A percentile compares a stretch with the other conserved stretches of the same genome.
Conservation (phyloP, 2,113 vertebrate species). For the Clupea harengus region DNA sequence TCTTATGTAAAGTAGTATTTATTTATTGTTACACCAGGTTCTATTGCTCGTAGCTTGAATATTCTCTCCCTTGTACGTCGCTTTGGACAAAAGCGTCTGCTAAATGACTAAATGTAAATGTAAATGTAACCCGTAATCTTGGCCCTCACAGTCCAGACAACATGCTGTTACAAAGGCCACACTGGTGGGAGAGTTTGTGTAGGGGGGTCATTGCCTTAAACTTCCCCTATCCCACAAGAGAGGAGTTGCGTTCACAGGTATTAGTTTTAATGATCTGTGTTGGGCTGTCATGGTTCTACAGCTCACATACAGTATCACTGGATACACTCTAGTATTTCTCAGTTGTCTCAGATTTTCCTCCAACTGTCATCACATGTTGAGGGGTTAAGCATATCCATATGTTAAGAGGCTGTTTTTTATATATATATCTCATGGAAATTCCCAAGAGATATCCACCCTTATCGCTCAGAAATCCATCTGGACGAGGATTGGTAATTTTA, state of each 20-base stretch:
- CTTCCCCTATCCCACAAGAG: not conserved
- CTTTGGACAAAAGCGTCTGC: too few relatives aligned
- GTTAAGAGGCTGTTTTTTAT: not conserved
- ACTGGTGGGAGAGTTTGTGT: not conserved
- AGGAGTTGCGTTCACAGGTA: not conserved
- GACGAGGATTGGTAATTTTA: slow-evolving; percentile 14
- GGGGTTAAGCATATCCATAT: slow-evolving; percentile 12
- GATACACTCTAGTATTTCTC: not conserved
- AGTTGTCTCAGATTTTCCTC: not conserved
- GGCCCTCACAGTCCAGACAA: not conserved
- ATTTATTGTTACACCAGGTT: too few relatives aligned
- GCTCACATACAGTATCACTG: not conserved
- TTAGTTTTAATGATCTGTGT: not conserved
- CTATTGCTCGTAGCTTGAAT: too few relatives aligned
- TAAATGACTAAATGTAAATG: too few relatives aligned
- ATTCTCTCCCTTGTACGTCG: too few relatives aligned
- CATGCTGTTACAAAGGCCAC: not conserved
- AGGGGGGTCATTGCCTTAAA: not conserved
- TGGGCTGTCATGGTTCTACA: not conserved
- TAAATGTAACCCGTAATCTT: slow-evolving; percentile 1
- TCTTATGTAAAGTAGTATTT: too few relatives aligned
- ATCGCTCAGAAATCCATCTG: slow-evolving; percentile 6
- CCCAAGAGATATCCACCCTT: not conserved
- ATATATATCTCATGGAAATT: not conserved
- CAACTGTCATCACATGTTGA: not conserved